Evolutionary conservation across 2,113 vertebrate genomes (phyloP), one percentile per base, ranked within the genome.

Genomic region (pig (Sus scrofa)): DNA sequence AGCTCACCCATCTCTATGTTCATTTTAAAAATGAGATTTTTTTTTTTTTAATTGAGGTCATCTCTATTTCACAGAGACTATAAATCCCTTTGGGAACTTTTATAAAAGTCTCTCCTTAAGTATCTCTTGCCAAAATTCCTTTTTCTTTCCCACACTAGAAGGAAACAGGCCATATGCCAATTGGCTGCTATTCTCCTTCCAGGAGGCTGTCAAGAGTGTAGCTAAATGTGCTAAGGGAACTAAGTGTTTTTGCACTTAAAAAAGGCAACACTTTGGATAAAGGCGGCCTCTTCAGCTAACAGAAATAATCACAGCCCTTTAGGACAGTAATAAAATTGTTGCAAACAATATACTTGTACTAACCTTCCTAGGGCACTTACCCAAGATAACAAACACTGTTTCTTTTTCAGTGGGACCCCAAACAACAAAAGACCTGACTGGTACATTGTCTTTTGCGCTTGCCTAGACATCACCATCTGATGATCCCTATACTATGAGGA

Each of bases 111-210:
- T 89, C 79, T 97, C 82, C 82, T 94, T 97, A 89, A 58, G 71
- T 60, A 68, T 73, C 86, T 94, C 92, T 94, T 97, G 97, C 97
- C 95, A 97, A 97, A 96, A 96, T 93, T 97, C 96, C 89, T 86
- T 96, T 82, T 97, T 87, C 94, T 96, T 95, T 97, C 95, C 89
- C 97, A 95, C 97, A 93, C 60, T 97, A 88, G 96, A 97, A 97
- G 73, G 88, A 97, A 97, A 88, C 54, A 73, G 97, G 97, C 95
- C 91, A 79, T 24, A 58, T 81, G 97, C 97, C 97, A 97, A 84
- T 50, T 97, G 97, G 94, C 96, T 91, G 63, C 65, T 78, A 71
- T 24, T 50, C 30, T 91, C 83, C 54, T 87, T 83, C 86, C 86
- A 67, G 91, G n/a, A 97, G 78, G 62, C 71, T 86, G 86, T 94